Evolutionary conservation across 2,888 invertebrate genomes (phyloP).

Genomic region (Eupithecia subumbrata): DNA sequence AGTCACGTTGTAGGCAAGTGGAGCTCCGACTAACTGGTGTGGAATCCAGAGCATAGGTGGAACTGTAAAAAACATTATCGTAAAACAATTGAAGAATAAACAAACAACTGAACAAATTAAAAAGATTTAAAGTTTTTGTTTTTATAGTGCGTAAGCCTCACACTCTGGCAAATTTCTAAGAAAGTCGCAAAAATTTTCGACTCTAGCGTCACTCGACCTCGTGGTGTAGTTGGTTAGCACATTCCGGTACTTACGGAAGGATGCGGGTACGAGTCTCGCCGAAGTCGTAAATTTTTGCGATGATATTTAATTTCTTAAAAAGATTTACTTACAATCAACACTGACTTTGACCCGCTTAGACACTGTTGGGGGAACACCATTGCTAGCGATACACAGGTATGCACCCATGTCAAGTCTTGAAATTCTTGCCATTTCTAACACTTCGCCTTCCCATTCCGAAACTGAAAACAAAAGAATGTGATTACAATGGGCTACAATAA

Average conservation of each 20-base stretch:
- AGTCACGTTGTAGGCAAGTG: conserved; percentile 91
- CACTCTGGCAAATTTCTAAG: too few species aligned
- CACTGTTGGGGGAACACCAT: conserved; percentile 94
- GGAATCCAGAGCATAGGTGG: conserved; percentile 97
- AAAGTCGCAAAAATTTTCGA: too few species aligned
- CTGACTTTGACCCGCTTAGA: conserved; percentile 96
- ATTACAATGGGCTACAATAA: background rate
- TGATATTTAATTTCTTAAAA: too few species aligned
- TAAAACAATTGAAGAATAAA: background rate
- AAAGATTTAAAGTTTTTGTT: too few species aligned
- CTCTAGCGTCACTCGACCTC: too few species aligned
- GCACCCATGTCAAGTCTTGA: conserved; percentile 96
- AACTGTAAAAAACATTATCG: conserved; percentile 81
- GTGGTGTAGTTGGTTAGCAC: too few species aligned
- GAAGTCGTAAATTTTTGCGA: too few species aligned
- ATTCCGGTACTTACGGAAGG: too few species aligned
- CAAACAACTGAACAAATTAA: background rate
- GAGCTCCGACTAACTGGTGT: conserved; percentile 94
- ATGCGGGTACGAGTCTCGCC: too few species aligned
- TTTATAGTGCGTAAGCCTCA: too few species aligned
- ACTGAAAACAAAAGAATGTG: conserved; percentile 80
- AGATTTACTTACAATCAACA: conserved; percentile 93
- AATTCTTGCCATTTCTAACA: conserved; percentile 92
- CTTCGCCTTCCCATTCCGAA: conserved; percentile 92
- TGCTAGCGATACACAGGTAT: conserved; percentile 95